Evolutionary conservation across 2,113 vertebrate genomes (phyloP), one percentile per base, ranked within the genome.

Genomic region (Corynorhinus townsendii): DNA sequence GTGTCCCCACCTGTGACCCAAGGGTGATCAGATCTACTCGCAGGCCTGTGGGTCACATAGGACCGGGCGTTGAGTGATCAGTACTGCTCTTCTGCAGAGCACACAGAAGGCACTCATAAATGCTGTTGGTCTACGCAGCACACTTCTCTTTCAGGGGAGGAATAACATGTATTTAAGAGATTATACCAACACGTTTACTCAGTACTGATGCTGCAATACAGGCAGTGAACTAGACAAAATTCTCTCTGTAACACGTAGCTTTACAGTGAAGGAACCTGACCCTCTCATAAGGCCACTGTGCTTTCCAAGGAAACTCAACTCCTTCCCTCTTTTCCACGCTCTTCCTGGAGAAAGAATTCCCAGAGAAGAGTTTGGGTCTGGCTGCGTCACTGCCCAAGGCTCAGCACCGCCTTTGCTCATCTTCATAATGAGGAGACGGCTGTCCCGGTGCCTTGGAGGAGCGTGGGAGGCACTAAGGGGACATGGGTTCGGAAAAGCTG

Each of bases 361-460:
- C 12, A 54, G 87, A 35, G 73, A 62, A 33, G 43, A 40, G 38
- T 7, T 5, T 28, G 79, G 15, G n/a, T 47, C 64, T 83, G 69
- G 45, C 30, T 47, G 54, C 5, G 28, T 15, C 7, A 1, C n/a
- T 11, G 43, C 35, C 10, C 11, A 40, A 11, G 8, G 88, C 81
- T 49, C n/a, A 20, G 77, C 14, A 5, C 40, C 2, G 79, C 3
- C 1, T 38, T 15, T 4, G 47, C 64, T 85, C 33, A 1, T 89
- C 40, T 86, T 16, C n/a, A 2, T 7, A 9, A 20, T 0, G 30
- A 80, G 33, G 6, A 26, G 4, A 6, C 0, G 5, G 12, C 30
- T n/a, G 38, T 47, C 43, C 56, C 38, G 6, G 28, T n/a, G 15
- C 8, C 72, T 5, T 2, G 38, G 45, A n/a, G 80, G 6, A 11